Evolutionary conservation across 2,113 vertebrate genomes (phyloP).

Genomic region (Puffinus mauretanicus): DNA sequence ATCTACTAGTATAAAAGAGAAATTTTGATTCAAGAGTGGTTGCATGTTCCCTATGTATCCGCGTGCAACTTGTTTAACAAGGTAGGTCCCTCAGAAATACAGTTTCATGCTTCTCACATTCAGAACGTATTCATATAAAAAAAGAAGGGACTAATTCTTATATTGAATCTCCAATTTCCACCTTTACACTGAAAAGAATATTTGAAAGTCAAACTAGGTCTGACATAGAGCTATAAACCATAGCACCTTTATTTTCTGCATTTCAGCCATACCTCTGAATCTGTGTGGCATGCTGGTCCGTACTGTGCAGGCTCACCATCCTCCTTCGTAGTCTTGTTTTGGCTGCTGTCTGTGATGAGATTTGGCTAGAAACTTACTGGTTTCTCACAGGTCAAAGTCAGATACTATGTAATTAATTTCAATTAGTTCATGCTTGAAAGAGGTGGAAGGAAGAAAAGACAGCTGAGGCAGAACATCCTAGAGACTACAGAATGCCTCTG

Average conservation of each 20-base stretch:
- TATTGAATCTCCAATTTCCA: neutral
- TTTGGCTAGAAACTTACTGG: neutral
- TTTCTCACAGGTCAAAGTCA: neutral
- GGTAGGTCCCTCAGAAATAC: neutral
- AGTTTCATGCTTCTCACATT: neutral
- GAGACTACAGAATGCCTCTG: neutral
- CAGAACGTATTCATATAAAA: neutral
- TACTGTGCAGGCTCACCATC: neutral
- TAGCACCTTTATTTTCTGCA: neutral
- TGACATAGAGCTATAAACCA: neutral
- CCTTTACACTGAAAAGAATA: neutral
- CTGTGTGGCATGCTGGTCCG: too few relatives aligned
- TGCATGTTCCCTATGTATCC: neutral
- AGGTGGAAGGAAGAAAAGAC: neutral
- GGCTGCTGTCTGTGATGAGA: neutral
- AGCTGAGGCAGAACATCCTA: neutral
- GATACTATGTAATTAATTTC: neutral
- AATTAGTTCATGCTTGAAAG: neutral
- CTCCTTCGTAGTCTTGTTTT: neutral
- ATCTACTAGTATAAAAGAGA: neutral
- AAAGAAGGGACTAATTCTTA: neutral
- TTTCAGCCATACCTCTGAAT: neutral
- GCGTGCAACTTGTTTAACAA: neutral
- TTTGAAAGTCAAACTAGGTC: neutral
- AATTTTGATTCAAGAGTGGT: neutral